Percentiles rank a stretch among this genome's conserved stretches.
These are phyloP conservation scores for Cariama cristata DNA, from an alignment of 2,113 vertebrate species.

Conservation along the genomic window DNA sequence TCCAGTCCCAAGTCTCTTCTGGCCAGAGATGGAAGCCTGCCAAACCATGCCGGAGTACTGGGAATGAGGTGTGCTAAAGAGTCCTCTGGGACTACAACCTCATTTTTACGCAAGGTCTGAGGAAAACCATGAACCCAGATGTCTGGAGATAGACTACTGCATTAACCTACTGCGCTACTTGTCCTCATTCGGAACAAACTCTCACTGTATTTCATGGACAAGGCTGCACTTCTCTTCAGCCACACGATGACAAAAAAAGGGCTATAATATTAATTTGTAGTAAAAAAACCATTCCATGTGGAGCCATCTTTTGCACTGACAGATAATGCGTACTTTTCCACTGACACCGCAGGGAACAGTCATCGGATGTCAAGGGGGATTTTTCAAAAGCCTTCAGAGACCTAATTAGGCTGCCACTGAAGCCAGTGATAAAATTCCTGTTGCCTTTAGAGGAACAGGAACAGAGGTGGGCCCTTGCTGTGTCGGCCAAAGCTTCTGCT, in stretches of 20 bases:
- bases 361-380: neutral
- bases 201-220: neutral
- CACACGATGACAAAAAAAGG: neutral
- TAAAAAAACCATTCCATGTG: neutral
- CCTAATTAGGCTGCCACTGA: neutral
- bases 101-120: conserved; percentile 9
- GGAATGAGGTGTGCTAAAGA: conserved; percentile 29
- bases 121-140: neutral
- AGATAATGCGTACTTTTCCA: neutral
- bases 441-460: neutral
- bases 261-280: neutral
- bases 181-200: neutral
- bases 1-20: neutral
- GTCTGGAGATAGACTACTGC: neutral
- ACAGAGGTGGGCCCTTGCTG: neutral
- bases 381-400: conserved; percentile 23
- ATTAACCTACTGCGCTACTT: conserved; percentile 13
- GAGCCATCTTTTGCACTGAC: neutral
- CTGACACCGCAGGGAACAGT: neutral
- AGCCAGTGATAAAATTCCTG: neutral
- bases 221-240: neutral
- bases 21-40: conserved; percentile 3
- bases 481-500: neutral
- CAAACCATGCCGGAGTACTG: neutral
- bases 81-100: neutral